Conservation (phyloP, 2,888 invertebrate species). For the Tiphia femorata region DNA sequence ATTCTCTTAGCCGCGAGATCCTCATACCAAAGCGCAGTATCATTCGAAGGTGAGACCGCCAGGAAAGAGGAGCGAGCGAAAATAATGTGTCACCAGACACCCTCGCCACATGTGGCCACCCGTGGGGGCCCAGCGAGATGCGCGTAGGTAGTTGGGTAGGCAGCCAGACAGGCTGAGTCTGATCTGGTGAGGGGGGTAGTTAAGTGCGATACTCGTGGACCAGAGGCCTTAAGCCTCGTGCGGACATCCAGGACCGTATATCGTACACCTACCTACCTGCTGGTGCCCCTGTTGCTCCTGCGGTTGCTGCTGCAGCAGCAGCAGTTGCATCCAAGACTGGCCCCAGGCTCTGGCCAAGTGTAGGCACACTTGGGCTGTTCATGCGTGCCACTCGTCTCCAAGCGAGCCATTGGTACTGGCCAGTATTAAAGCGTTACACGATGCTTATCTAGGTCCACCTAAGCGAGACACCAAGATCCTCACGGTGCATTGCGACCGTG, state of each 20-base stretch:
- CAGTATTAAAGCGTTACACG: constrained; percentile 44
- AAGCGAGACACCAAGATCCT: constrained; percentile 19
- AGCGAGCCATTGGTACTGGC: constrained; percentile 16
- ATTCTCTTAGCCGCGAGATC: too few species aligned
- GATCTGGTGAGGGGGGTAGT: too few species aligned
- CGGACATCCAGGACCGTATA: constrained; percentile 22
- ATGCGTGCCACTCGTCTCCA: constrained; percentile 14
- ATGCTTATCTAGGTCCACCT: constrained; percentile 48
- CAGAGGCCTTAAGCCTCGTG: constrained; percentile 16
- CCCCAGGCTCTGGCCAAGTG: too few species aligned
- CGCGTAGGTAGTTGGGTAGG: constrained; percentile 40
- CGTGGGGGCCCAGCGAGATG: constrained; percentile 37
- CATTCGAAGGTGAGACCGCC: constrained; percentile 30
- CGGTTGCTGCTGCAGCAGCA: constrained; percentile 1
- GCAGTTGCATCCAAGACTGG: background rate
- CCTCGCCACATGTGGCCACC: constrained; percentile 54
- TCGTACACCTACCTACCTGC: constrained; percentile 18
- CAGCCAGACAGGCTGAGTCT: constrained; percentile 18
- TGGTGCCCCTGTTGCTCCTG: constrained; percentile 8
- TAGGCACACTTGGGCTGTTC: constrained; percentile 14
- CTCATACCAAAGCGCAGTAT: too few species aligned
- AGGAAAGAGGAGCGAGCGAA: constrained; percentile 51
- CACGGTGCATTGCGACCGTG: too few species aligned
- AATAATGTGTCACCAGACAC: constrained; percentile 61
- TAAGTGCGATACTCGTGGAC: constrained; percentile 13